Base-by-base conservation (phyloP, 2,113 vertebrate genomes). In the Boulengeromyrus knoepffleri region DNA sequence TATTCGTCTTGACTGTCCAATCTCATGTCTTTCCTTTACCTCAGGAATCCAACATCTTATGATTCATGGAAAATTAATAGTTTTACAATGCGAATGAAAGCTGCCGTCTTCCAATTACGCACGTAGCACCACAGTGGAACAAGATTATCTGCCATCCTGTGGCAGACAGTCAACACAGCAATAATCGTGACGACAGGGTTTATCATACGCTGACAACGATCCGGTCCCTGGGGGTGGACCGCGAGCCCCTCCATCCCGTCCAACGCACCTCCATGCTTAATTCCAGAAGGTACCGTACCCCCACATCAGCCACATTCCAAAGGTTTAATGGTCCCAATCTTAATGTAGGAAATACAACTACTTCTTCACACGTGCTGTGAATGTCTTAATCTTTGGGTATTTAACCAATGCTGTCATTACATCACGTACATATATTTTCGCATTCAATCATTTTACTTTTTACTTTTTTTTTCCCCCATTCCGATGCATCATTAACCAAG, bases 401-500 rank as follows among this genome's bases (percentile, higher is more conserved):
- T 91, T 89, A 89, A 91, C 88, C 88, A 83, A 89, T 90, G 92
- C 89, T 90, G 87, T 91, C 90, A 91, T 92, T 90, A 91, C 90
- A 91, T 93, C 91, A 91, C 91, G 53, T 92, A 91, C 92, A 92
- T 93, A 92, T 92, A 92, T 92, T 90, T 92, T 92, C 88, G 70
- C 89, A 89, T 91, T 93, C 92, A 92, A 91, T 93, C 93, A 93
- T 89, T 89, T 85, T 24, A 47, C 83, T 47, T 85, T 84, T 91
- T 10, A 4, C 13, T 83, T 80, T 80, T 50, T 47, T 91, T 4
- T 21, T 9, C 17, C 21, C 21, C 85, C 91, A 91, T 90, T 87
- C 91, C 90, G 90, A 92, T 93, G 93, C 93, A 91, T 92, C 93
- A 92, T 93, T 93, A 93, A 93, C 90, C 88, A 90, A 88, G 91